Base-by-base conservation (phyloP, 2,797 vertebrate genomes). In the Epinephelus awoara region DNA sequence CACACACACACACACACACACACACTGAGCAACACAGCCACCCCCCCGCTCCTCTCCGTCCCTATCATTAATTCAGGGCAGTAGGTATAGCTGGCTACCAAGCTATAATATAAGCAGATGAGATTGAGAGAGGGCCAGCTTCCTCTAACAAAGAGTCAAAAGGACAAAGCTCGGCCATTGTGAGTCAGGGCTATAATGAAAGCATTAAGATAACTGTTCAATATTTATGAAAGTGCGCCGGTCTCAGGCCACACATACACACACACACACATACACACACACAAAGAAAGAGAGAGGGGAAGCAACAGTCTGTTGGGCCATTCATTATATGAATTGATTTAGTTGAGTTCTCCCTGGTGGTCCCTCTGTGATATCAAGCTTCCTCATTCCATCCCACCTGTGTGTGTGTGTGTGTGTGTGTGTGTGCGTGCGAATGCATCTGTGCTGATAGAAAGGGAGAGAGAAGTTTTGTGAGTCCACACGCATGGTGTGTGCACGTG, bases 201-300 rank as follows among this genome's bases (percentile, higher is more conserved):
- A 94, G 91, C 92, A 94, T 94, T 92, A 93, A 91, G 93, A 93
- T 93, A 92, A 91, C 90, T 93, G 89, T 93, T 94, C 92, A 94
- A 94, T 94, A 94, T 94, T 94, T 94, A 94, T 94, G 92, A 93
- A 93, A 85, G 85, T 84, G 83, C 74, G 80, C 75, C 80, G 80
- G 77, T 85, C 78, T 67, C 23, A 56, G 67, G 74, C 58, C 85
- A 65, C 75, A 52, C 57, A 72, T 52, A 49, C 71, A 61, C 72
- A 77, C 65, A 61, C 29, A 71, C 70, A 75, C 77, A 86, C 46
- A 74, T 62, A 79, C 63, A 66, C 51, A 69, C 59, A 69, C 23
- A 65, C 61, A 80, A 65, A 42, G 29, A 67, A 40, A 63, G 67
- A 65, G 46, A 70, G 42, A 68, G 38, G 34, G 67, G 49, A 66